A percentile compares a stretch with the other conserved stretches of the same genome.
These are phyloP conservation scores for Peromyscus eremicus DNA, from an alignment of 2,797 vertebrate genomes.

Conservation along the genomic window DNA sequence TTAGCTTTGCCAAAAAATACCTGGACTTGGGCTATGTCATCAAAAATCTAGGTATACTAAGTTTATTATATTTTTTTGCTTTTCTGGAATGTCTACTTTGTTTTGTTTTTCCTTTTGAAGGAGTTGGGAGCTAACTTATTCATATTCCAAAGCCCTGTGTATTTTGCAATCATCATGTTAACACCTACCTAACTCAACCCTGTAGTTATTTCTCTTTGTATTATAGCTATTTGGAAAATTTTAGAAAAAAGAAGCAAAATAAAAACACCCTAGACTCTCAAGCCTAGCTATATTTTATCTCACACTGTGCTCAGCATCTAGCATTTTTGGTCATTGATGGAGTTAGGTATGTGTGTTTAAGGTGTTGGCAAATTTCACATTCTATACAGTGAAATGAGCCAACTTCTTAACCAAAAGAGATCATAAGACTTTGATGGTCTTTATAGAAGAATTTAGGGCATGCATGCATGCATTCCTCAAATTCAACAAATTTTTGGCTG, in stretches of 20 bases:
- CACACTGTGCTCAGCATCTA: slow-evolving; percentile 19
- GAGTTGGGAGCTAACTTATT: slow-evolving; percentile 25
- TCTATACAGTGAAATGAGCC: not conserved
- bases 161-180: slow-evolving; percentile 71
- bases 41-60: not conserved
- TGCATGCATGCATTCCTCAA: not conserved
- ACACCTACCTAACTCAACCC: slow-evolving; percentile 36
- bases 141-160: slow-evolving; percentile 6
- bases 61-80: not conserved
- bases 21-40: not conserved
- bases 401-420: slow-evolving; percentile 1
- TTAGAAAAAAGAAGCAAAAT: slow-evolving; percentile 83
- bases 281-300: slow-evolving; percentile 58
- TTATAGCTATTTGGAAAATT: slow-evolving; percentile 79
- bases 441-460: slow-evolving; percentile 25
- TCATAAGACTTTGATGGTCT: slow-evolving; percentile 42
- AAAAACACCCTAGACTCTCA: slow-evolving; percentile 61
- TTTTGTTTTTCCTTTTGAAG: not conserved
- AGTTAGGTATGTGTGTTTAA: not conserved
- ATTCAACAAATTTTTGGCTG: slow-evolving; percentile 14
- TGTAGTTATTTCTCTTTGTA: slow-evolving; percentile 74
- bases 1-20: not conserved
- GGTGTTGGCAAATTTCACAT: slow-evolving; percentile 22
- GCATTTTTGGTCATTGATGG: slow-evolving; percentile 60
- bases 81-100: not conserved